Percentiles rank a stretch among this genome's conserved stretches.
These are phyloP conservation scores for Cyrtodaria siliqua DNA, from an alignment of 2,888 invertebrate genomes.

Conservation along the genomic window DNA sequence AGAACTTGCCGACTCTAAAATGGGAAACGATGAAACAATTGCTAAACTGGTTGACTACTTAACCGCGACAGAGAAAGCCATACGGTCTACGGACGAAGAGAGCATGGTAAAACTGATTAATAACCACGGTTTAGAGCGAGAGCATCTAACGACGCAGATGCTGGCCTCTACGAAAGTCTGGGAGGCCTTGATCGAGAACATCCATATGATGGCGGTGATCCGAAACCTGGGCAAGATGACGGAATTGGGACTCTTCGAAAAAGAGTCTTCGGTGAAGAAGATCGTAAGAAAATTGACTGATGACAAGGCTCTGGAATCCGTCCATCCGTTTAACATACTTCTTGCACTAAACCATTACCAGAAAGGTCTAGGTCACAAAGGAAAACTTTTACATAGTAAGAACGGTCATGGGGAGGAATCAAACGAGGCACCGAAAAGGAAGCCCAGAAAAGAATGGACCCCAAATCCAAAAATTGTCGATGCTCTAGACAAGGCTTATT, in stretches of 20 bases:
- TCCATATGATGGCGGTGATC: slow-evolving; percentile 86
- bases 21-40: no score
- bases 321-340: slow-evolving; percentile 85
- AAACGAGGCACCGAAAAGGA: no score
- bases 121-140: slow-evolving; percentile 88
- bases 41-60: slow-evolving; percentile 72
- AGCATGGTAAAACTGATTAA: slow-evolving; percentile 74
- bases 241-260: slow-evolving; percentile 57
- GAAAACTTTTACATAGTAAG: no score
- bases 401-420: no score
- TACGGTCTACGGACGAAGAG: slow-evolving; percentile 67
- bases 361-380: slow-evolving; percentile 82
- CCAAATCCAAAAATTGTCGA: slow-evolving; percentile 67
- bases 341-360: slow-evolving; percentile 82
- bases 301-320: slow-evolving; percentile 69
- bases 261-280: slow-evolving; percentile 60
- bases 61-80: slow-evolving; percentile 77
- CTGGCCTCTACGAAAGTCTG: slow-evolving; percentile 89
- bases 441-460: no score
- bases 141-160: slow-evolving; percentile 90
- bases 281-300: slow-evolving; percentile 75
- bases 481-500: slow-evolving; percentile 83
- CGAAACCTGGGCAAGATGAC: no score
- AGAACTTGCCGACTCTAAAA: slow-evolving; percentile 38
- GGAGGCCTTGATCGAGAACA: slow-evolving; percentile 83